These are phyloP conservation scores for Netelia melanura DNA, from an alignment of 2,888 invertebrate species.

Conservation along the genomic window DNA sequence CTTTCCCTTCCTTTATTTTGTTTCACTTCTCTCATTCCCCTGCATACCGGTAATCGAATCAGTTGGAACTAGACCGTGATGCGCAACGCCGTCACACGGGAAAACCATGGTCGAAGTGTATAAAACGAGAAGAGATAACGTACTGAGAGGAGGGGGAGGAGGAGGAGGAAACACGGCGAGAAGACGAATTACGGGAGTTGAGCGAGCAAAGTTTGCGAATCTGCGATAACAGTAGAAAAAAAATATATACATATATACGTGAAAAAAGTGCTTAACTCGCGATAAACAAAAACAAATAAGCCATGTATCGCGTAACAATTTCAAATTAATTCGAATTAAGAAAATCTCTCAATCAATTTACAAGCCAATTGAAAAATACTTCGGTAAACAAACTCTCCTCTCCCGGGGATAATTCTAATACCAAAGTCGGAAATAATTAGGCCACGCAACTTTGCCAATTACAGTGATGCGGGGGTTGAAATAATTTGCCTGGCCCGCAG, in stretches of 20 bases:
- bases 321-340: neutral
- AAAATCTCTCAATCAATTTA: neutral
- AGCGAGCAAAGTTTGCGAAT: neutral
- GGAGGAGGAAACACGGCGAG: neutral
- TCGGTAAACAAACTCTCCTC: neutral
- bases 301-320: neutral
- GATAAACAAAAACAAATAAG: neutral
- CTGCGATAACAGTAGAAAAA: neutral
- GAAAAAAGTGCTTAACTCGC: neutral
- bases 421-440: conserved; percentile 17
- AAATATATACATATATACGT: no score
- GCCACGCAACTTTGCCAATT: conserved; percentile 47
- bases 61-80: conserved; percentile 62
- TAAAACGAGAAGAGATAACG: conserved; percentile 43
- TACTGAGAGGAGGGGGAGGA: neutral
- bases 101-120: conserved; percentile 28
- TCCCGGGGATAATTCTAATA: conserved; percentile 10
- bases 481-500: conserved; percentile 40
- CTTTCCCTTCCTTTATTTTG: neutral
- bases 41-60: conserved; percentile 51
- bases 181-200: neutral
- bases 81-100: conserved; percentile 36
- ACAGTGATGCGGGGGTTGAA: conserved; percentile 36
- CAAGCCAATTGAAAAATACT: no score
- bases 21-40: neutral